phyloP scores from a whole-genome alignment of 2,888 invertebrate species.

The Blera fallax region DNA sequence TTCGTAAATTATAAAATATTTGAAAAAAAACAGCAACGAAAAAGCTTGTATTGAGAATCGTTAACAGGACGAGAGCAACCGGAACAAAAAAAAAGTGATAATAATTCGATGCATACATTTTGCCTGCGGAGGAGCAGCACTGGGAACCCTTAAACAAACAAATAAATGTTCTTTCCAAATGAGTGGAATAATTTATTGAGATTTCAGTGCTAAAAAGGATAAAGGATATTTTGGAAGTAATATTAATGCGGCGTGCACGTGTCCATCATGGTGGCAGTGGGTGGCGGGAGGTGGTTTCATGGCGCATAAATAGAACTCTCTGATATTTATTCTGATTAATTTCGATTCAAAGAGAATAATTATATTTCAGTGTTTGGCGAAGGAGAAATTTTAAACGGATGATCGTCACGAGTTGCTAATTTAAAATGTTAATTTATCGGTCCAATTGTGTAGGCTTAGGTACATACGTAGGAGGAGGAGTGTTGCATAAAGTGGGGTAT shows the following conservation, averaged over 20 bases:
- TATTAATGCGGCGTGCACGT: conserved; percentile 24
- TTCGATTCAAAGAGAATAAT: conserved; percentile 16
- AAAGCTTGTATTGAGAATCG: neutral
- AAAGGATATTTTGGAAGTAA: conserved; percentile 10
- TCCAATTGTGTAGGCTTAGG: neutral
- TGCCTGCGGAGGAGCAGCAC: neutral
- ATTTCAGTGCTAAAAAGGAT: conserved; percentile 22
- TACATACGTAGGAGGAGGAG: neutral
- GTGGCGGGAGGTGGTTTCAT: neutral
- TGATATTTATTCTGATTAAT: conserved; percentile 24
- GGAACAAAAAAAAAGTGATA: neutral
- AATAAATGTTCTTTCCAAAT: conserved; percentile 23
- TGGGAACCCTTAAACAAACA: conserved; percentile 13
- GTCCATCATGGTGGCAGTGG: neutral
- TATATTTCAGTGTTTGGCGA: conserved; percentile 1
- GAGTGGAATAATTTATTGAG: conserved; percentile 48
- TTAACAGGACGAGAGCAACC: neutral
- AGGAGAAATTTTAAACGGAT: conserved; percentile 12
- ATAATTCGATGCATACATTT: conserved; percentile 23
- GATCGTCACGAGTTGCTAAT: conserved; percentile 16
- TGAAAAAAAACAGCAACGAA: neutral
- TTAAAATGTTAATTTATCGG: conserved; percentile 11
- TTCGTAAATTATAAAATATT: conserved; percentile 47
- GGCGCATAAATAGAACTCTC: neutral
- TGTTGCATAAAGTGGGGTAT: neutral